Percentiles rank a stretch among this genome's conserved stretches.
phyloP scores from a whole-genome alignment of 1,140 invertebrate species.

The Zaprionus gabonicus region DNA sequence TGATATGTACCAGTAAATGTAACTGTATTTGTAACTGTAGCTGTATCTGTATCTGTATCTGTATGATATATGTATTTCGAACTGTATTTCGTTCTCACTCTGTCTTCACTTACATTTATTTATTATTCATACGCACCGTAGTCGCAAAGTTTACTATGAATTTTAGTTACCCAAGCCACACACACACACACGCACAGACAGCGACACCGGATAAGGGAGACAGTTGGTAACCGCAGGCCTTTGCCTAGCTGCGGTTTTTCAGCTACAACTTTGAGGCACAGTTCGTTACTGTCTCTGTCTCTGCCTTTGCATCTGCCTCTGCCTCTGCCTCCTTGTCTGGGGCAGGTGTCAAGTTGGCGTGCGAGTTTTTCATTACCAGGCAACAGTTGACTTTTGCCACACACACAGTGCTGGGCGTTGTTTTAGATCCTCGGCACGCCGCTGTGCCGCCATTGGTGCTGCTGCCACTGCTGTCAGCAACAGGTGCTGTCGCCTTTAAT shows the following conservation, averaged over 20 bases:
- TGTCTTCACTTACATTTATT: constrained; percentile 26
- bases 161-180: constrained; percentile 56
- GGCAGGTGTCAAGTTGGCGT: constrained; percentile 76
- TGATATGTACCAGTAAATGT: constrained; percentile 26
- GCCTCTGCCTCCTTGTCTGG: background rate
- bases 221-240: constrained; percentile 28
- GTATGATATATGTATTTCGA: constrained; percentile 26
- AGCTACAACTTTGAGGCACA: constrained; percentile 38
- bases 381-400: constrained; percentile 48
- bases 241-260: constrained; percentile 44
- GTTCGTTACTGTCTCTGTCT: constrained; percentile 5
- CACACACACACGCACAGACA: constrained; percentile 4
- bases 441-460: background rate
- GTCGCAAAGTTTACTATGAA: constrained; percentile 59
- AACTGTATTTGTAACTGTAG: constrained; percentile 31
- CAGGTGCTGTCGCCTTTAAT: constrained; percentile 79
- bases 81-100: constrained; percentile 18
- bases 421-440: too few species aligned
- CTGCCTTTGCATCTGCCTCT: background rate
- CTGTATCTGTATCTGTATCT: constrained; percentile 21
- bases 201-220: background rate
- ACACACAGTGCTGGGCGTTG: constrained; percentile 4
- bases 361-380: constrained; percentile 56
- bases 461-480: constrained; percentile 63
- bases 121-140: constrained; percentile 75